Evolutionary conservation across 2,797 vertebrate genomes (phyloP).

Genomic region (Alcedo quadribrachys): DNA sequence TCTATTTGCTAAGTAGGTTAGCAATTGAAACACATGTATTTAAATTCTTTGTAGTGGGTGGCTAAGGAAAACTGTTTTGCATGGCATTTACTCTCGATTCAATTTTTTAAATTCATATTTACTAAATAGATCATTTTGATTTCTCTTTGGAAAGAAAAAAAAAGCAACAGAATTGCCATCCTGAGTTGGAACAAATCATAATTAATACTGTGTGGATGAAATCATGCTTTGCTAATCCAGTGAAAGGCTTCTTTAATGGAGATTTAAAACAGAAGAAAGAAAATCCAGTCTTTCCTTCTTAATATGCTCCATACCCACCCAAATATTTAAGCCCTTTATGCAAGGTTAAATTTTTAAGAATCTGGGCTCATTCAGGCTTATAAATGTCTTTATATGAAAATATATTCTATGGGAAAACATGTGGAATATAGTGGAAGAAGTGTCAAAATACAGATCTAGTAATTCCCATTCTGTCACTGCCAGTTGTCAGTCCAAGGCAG

Average conservation of each 20-base stretch:
- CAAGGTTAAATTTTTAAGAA: not conserved
- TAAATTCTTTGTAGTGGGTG: not conserved
- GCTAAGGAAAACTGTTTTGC: not conserved
- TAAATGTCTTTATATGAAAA: not conserved
- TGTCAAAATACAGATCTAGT: constrained; percentile 1
- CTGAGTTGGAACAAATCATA: not conserved
- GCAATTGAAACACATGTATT: not conserved
- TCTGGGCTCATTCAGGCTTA: not conserved
- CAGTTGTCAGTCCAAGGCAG: not conserved
- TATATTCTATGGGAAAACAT: not conserved
- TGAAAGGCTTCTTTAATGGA: not conserved
- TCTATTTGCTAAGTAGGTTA: not conserved
- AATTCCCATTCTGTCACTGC: not conserved
- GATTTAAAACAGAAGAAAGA: not conserved
- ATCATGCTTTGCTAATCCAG: not conserved
- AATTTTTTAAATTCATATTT: not conserved
- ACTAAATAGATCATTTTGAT: not conserved
- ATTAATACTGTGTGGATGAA: not conserved
- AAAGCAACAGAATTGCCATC: not conserved
- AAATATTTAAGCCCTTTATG: not conserved
- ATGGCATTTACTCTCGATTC: not conserved
- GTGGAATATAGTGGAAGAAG: not conserved
- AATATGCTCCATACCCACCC: not conserved
- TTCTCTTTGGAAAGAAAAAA: not conserved
- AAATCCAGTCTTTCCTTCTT: not conserved